phyloP scores from a whole-genome alignment of 1,140 invertebrate species.

The Sitobion miscanthi region DNA sequence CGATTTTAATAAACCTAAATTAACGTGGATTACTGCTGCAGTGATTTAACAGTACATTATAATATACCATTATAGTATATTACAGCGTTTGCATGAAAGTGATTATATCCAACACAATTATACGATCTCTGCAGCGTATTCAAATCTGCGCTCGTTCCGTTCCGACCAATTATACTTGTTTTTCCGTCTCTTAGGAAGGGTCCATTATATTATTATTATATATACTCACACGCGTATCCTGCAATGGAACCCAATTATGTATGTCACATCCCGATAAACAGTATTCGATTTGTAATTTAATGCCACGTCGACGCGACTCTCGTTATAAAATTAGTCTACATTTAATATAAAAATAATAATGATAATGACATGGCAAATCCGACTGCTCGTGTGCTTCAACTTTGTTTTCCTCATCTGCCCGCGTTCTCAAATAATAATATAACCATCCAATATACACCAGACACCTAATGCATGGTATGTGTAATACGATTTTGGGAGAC shows the following conservation, averaged over 20 bases:
- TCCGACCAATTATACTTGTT: background rate
- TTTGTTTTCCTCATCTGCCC: background rate
- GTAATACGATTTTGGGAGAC: background rate
- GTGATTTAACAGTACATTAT: background rate
- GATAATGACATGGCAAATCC: background rate
- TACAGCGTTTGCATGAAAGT: background rate
- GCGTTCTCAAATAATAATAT: background rate
- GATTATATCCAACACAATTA: slow-evolving; percentile 13
- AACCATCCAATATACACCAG: background rate
- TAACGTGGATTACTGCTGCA: background rate
- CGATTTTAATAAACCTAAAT: background rate
- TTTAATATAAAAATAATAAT: background rate
- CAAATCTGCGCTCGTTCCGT: background rate
- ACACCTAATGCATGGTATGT: background rate
- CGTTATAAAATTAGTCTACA: background rate
- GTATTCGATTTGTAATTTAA: background rate
- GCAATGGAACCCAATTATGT: background rate
- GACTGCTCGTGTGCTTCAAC: background rate
- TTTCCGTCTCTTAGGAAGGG: background rate
- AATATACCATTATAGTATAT: background rate
- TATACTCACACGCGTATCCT: background rate
- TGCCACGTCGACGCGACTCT: background rate
- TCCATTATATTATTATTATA: background rate
- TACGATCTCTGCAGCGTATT: background rate
- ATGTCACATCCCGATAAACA: background rate